Evolutionary conservation across 2,888 invertebrate species (phyloP).

Genomic region (Didymodactylos carnosus): DNA sequence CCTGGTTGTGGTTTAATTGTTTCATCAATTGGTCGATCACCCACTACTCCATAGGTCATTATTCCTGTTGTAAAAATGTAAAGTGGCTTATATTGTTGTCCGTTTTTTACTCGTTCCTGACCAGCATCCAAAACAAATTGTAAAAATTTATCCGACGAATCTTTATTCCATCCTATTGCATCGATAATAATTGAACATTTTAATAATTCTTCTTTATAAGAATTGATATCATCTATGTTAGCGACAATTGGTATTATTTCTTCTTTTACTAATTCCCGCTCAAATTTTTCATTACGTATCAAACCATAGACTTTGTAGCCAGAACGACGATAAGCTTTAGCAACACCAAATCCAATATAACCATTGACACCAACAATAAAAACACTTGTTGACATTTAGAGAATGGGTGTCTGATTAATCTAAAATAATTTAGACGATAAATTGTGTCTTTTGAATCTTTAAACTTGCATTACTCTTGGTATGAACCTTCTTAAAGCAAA

Average conservation of each 20-base stretch:
- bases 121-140: neutral
- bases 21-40: neutral
- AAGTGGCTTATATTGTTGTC: neutral
- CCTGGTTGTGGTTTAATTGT: neutral
- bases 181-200: neutral
- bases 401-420: too few relatives aligned
- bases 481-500: too few relatives aligned
- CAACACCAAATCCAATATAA: neutral
- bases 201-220: neutral
- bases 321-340: neutral
- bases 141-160: neutral
- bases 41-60: too few relatives aligned
- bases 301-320: neutral
- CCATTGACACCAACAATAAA: neutral
- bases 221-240: neutral
- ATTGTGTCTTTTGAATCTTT: too few relatives aligned
- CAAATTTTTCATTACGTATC: neutral
- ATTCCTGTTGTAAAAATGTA: neutral
- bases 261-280: neutral
- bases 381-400: neutral
- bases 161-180: neutral
- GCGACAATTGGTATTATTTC: neutral
- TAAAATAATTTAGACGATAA: too few relatives aligned
- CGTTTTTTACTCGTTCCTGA: neutral
- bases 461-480: too few relatives aligned